phyloP scores from a whole-genome alignment of 1,140 invertebrate genomes.

The Phocides pigmalion region DNA sequence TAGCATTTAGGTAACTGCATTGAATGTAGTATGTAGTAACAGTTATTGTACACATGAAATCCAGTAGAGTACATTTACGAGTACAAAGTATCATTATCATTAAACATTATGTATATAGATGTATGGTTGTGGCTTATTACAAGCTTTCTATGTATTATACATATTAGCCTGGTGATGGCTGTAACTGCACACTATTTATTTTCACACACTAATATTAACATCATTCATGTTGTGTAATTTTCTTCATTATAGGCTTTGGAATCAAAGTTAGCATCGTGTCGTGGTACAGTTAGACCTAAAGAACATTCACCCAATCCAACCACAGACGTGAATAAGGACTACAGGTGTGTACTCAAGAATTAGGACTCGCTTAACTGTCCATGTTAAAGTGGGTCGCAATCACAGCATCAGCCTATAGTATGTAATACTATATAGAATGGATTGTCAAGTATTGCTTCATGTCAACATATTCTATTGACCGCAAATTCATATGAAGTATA shows the following conservation, averaged over 20 bases:
- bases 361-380: slow-evolving; percentile 51
- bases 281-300: slow-evolving; percentile 82
- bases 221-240: slow-evolving; percentile 80
- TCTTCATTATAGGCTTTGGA: slow-evolving; percentile 84
- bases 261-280: slow-evolving; percentile 84
- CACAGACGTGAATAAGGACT: slow-evolving; percentile 79
- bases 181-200: slow-evolving; percentile 44
- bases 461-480: slow-evolving; percentile 53
- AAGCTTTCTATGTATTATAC: slow-evolving; percentile 16
- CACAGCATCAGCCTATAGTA: slow-evolving; percentile 54
- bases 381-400: slow-evolving; percentile 3
- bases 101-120: not conserved
- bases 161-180: slow-evolving; percentile 41
- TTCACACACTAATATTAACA: slow-evolving; percentile 76
- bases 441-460: slow-evolving; percentile 57
- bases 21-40: slow-evolving; percentile 5
- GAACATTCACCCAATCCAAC: slow-evolving; percentile 75
- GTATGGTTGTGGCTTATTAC: slow-evolving; percentile 9
- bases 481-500: slow-evolving; percentile 40
- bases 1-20: not conserved
- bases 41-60: not conserved
- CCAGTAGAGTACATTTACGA: slow-evolving; percentile 1
- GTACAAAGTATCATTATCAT: slow-evolving; percentile 25
- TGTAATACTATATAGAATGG: slow-evolving; percentile 54
- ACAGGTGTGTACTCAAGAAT: slow-evolving; percentile 82